Base-by-base conservation (phyloP, 1,140 invertebrate species). In the Ladona fulva region DNA sequence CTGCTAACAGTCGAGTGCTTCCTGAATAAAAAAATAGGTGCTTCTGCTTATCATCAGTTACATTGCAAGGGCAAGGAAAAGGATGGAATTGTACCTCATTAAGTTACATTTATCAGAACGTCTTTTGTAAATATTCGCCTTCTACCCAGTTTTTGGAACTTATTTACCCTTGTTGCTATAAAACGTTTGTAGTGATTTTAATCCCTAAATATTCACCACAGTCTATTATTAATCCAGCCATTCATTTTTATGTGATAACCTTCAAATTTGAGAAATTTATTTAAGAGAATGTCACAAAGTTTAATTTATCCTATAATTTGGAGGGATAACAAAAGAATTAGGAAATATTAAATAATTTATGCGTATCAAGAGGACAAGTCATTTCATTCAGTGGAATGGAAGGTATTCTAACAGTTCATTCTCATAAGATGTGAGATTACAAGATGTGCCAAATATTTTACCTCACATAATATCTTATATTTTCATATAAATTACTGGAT, bases 391-490 rank as follows among this genome's bases (percentile, higher is more conserved):
- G 29, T 37, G 29, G 29, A 37, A 37, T 37, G 29, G 3, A 37
- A 37, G 29, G 29, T 5, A 37, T 37, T 37, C 29, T 37, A 5
- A 37, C 29, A 37, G 29, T 37, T 8, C 29, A 37, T 37, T 37
- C 29, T 37, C 29, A 37, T 37, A 19, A 19, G 14, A 66, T 12
- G 52, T 66, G 52, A 66, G 12, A 66, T 66, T 66, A 6, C 14
- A 66, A 66, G n/a, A 66, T 66, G 52, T 66, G 52, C 52, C 52
- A 66, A 12, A 66, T 66, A 22, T 19, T 66, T 66, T 66, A 66
- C 52, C 52, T 66, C 52, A 66, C 52, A 66, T 66, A 66, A 66
- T 66, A 66, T 66, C 52, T 66, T 66, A 66, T 66, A 66, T 66
- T 66, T 66, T 66, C 52, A 66, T 66, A 66, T 66, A 19, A 66